Base-by-base conservation (phyloP, 2,113 vertebrate species). In the Sceloporus tristichus region DNA sequence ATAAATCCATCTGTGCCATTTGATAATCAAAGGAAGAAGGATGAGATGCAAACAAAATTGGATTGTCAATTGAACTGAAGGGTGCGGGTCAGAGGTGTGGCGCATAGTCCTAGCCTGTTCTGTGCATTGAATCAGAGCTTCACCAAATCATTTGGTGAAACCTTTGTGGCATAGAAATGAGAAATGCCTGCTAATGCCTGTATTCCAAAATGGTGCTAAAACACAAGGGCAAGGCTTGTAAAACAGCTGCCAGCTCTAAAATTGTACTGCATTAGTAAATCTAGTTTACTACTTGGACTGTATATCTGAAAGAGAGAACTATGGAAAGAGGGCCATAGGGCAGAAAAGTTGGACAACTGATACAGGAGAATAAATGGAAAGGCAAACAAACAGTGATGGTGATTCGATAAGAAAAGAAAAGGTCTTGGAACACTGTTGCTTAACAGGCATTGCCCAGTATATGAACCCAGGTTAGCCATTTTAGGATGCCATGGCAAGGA, bases 401-500 rank as follows among this genome's bases (percentile, higher is more conserved):
- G 34, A 75, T 82, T 82, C 59, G 48, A 40, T 25, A 34, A 74
- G 59, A 27, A 54, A 34, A 77, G 21, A 29, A 70, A 14, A n/a
- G 75, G 59, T 4, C 59, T 75, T 66, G 40, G 9, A 29, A 27
- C 8, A 10, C 11, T 62, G n/a, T 42, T 74, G 81, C 68, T 13
- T 65, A 62, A 7, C 34, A 84, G 88, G 40, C 38, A 34, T 23
- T 79, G 25, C 48, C 42, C 10, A 29, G 83, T 73, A 54, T 18
- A 77, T 21, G 5, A 13, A 81, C 40, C 59, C 25, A 21, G 62
- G 8, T 29, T 85, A 11, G 42, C 5, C 29, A 53, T 48, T 91
- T 90, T 90, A 82, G 79, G 70, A 71, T 19, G 27, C 2, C 2
- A 59, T 87, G 70, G 18, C 2, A 48, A 86, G 75, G 5, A 80